These are phyloP conservation scores for Sminthurides bifidus DNA, from an alignment of 1,140 invertebrate genomes.

Conservation along the genomic window DNA sequence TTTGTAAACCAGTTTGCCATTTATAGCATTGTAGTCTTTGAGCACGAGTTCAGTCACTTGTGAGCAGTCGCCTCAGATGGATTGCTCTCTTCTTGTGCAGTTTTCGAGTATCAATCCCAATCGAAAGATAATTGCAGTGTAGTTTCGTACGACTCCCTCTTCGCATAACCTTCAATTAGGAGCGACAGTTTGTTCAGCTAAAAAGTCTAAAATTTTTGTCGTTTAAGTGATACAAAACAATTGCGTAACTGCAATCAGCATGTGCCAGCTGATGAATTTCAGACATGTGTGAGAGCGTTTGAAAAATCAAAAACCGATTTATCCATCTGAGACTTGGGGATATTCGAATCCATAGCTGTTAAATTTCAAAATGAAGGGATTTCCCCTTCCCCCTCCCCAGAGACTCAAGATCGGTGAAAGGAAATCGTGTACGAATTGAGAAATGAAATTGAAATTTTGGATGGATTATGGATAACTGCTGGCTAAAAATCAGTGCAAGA, in stretches of 20 bases:
- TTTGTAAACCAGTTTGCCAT: background rate
- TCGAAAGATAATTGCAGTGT: no score
- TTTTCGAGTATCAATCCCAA: background rate
- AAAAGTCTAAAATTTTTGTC: background rate
- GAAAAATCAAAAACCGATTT: background rate
- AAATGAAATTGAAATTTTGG: slow-evolving; percentile 28
- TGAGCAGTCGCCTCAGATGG: background rate
- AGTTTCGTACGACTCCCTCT: no score
- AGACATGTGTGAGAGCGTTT: background rate
- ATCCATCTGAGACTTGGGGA: background rate
- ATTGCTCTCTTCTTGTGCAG: background rate
- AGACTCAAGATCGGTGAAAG: background rate
- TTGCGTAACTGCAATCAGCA: no score
- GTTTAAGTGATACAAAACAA: no score
- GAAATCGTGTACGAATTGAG: slow-evolving; percentile 8
- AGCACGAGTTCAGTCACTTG: slow-evolving; percentile 1
- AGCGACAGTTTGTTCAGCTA: background rate
- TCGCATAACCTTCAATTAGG: no score
- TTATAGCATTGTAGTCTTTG: slow-evolving; percentile 6
- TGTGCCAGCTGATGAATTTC: background rate
- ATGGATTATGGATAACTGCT: slow-evolving; percentile 30
- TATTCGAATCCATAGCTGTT: no score
- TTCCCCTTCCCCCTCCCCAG: background rate
- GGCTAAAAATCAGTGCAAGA: background rate
- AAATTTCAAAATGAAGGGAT: no score